These are phyloP conservation scores for Callinectes sapidus DNA, from an alignment of 2,888 invertebrate species.

Conservation along the genomic window DNA sequence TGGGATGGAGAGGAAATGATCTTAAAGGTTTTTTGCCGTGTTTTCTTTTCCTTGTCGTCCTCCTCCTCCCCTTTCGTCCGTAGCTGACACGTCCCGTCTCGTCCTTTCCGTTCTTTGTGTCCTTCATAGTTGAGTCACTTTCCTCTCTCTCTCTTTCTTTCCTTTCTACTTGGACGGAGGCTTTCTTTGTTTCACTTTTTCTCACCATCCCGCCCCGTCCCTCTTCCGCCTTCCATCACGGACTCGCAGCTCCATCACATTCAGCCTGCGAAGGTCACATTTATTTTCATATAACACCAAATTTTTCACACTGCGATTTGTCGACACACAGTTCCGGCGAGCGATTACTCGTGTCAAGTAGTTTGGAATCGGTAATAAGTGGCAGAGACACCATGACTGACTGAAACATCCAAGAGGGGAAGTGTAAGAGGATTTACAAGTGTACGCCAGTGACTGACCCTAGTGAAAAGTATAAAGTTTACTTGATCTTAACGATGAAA, in stretches of 20 bases:
- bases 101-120: conserved; percentile 25
- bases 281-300: neutral
- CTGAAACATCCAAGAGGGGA: neutral
- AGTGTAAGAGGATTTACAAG: neutral
- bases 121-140: neutral
- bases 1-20: neutral
- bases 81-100: neutral
- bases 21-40: neutral
- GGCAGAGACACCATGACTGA: neutral
- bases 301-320: neutral
- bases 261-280: neutral
- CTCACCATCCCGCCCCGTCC: neutral
- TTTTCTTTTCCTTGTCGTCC: neutral
- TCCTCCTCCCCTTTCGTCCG: neutral
- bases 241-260: neutral
- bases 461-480: too few species aligned
- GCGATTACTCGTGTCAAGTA: neutral
- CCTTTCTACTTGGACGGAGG: neutral
- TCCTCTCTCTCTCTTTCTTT: conserved; percentile 46
- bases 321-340: neutral
- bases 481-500: too few species aligned
- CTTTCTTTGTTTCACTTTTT: conserved; percentile 22
- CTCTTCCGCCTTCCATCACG: conserved; percentile 9
- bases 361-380: neutral
- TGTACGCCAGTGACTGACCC: too few species aligned